These are phyloP conservation scores for Sebastes cheni DNA, from an alignment of 2,797 vertebrate species.

Conservation along the genomic window DNA sequence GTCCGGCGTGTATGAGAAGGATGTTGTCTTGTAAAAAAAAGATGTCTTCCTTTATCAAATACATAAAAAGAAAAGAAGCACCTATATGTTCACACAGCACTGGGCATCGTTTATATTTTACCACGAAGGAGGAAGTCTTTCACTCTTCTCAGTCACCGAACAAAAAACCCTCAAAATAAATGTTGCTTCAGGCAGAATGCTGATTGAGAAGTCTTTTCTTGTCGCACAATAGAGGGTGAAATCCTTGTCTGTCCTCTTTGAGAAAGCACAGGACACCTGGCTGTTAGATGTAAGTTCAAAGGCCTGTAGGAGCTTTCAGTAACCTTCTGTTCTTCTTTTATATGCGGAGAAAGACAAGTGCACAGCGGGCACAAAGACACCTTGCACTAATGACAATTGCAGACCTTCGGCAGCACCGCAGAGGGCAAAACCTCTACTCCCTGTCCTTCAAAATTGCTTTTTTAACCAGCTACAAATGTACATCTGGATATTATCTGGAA, in stretches of 20 bases:
- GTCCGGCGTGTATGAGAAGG: slow-evolving; percentile 45
- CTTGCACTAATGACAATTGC: slow-evolving; percentile 69
- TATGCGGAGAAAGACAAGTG: slow-evolving; percentile 61
- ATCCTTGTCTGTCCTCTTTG: slow-evolving; percentile 60
- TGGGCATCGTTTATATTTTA: slow-evolving; percentile 31
- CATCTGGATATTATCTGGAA: slow-evolving; percentile 77
- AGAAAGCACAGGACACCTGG: slow-evolving; percentile 73
- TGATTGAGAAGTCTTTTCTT: slow-evolving; percentile 69
- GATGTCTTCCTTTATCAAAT: slow-evolving; percentile 19
- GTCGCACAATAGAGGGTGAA: slow-evolving; percentile 63
- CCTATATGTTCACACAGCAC: not conserved
- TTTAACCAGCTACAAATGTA: slow-evolving; percentile 49
- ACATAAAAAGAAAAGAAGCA: slow-evolving; percentile 30
- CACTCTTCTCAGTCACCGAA: slow-evolving; percentile 44
- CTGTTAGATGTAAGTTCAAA: slow-evolving; percentile 71
- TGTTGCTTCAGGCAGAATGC: slow-evolving; percentile 54
- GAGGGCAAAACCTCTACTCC: slow-evolving; percentile 41
- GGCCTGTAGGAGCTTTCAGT: slow-evolving; percentile 38
- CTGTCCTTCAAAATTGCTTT: slow-evolving; percentile 47
- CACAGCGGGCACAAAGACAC: slow-evolving; percentile 59
- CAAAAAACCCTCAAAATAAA: slow-evolving; percentile 61
- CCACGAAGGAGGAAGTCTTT: slow-evolving; percentile 43
- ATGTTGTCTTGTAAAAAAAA: slow-evolving; percentile 39
- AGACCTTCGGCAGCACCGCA: slow-evolving; percentile 45
- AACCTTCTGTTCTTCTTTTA: slow-evolving; percentile 50